phyloP scores from a whole-genome alignment of 1,140 invertebrate species.

The Antheraea pernyi region DNA sequence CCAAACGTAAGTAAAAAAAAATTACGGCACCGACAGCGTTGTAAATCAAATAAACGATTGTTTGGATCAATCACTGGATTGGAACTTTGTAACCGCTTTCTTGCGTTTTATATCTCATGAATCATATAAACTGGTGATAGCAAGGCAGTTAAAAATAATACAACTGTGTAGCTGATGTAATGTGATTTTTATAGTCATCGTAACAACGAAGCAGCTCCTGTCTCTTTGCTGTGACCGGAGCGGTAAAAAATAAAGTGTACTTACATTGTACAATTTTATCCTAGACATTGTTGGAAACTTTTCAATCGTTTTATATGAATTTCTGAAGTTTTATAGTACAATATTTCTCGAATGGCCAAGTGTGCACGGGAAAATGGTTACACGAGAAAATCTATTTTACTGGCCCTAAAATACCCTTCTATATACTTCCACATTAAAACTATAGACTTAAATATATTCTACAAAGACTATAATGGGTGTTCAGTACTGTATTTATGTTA shows the following conservation, averaged over 20 bases:
- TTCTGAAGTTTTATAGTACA: not conserved
- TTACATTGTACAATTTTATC: constrained; percentile 1
- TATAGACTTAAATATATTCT: no score
- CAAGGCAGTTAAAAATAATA: no score
- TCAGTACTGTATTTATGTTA: no score
- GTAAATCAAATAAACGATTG: no score
- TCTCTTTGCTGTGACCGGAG: not conserved
- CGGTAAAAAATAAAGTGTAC: not conserved
- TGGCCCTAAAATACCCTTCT: not conserved
- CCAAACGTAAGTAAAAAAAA: no score
- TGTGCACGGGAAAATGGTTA: not conserved
- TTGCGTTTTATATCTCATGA: no score
- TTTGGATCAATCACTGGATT: no score
- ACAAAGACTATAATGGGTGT: no score
- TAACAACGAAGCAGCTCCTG: not conserved
- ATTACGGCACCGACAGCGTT: no score
- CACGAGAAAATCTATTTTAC: not conserved
- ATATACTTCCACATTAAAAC: no score
- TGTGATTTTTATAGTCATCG: not conserved
- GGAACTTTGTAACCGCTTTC: no score
- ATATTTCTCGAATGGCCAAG: not conserved
- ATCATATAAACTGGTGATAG: no score
- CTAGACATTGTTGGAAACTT: constrained; percentile 1
- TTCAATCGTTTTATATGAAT: not conserved
- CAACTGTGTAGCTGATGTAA: not conserved